Conservation (phyloP, 2,797 vertebrate genomes). For the Alcedo atthis region DNA sequence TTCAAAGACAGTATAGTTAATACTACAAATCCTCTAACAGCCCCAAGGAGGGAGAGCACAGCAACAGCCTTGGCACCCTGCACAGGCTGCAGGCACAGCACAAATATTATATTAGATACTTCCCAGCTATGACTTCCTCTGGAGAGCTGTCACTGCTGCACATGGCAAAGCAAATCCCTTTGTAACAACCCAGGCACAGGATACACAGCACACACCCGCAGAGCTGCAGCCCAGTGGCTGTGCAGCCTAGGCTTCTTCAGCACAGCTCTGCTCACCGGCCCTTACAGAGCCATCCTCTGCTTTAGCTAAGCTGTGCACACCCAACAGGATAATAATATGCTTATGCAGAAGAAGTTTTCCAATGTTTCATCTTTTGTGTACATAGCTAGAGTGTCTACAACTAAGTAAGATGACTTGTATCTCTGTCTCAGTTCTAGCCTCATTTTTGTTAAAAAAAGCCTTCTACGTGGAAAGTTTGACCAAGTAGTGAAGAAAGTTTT, state of each 20-base stretch:
- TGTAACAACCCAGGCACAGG: not conserved
- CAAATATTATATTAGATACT: not conserved
- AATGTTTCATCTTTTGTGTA: not conserved
- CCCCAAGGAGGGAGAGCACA: not conserved
- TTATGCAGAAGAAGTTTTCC: not conserved
- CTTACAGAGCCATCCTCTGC: rapidly evolving
- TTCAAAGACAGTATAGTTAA: not conserved
- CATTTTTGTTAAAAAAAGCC: not conserved
- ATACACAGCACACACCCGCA: not conserved
- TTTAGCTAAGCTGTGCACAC: not conserved
- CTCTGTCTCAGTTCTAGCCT: not conserved
- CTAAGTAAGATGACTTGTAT: not conserved
- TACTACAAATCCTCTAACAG: not conserved
- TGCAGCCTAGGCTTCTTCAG: not conserved
- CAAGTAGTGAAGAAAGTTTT: not conserved
- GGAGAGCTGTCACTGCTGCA: not conserved
- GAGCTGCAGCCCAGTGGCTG: not conserved
- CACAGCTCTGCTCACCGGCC: not conserved
- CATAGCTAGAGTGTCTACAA: not conserved
- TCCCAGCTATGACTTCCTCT: slow-evolving; percentile 7
- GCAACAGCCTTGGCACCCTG: not conserved
- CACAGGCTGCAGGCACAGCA: not conserved
- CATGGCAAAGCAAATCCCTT: not conserved
- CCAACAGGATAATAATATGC: not conserved
- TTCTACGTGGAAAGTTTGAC: not conserved